A percentile compares a stretch with the other conserved stretches of the same genome.
These are phyloP conservation scores for Pterostichus madidus DNA, from an alignment of 2,888 invertebrate genomes.

Conservation along the genomic window DNA sequence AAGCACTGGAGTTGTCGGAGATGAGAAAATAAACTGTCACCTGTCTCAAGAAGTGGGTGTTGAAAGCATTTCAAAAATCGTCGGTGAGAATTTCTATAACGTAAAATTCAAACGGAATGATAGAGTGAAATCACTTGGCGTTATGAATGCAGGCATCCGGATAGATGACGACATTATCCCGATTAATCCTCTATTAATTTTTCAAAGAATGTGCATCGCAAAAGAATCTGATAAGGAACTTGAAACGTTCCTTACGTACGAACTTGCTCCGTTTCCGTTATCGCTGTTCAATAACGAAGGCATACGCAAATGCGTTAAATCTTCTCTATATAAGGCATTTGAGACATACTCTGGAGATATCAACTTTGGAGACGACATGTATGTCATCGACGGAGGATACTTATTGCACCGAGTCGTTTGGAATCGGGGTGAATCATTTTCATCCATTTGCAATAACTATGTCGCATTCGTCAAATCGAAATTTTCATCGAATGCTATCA, in stretches of 20 bases:
- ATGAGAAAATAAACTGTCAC: constrained; percentile 69
- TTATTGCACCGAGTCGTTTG: constrained; percentile 70
- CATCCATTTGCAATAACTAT: constrained; percentile 70
- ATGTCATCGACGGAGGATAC: constrained; percentile 70
- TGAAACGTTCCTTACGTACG: constrained; percentile 68
- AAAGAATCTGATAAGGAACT: constrained; percentile 70
- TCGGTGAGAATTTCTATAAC: constrained; percentile 65
- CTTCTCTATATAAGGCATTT: constrained; percentile 68
- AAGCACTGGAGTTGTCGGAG: constrained; percentile 69
- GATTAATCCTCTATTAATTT: constrained; percentile 69
- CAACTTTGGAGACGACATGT: constrained; percentile 67
- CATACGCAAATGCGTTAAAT: constrained; percentile 67
- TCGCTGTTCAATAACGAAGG: constrained; percentile 54
- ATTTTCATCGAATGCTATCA: constrained; percentile 68
- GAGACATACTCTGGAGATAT: constrained; percentile 60
- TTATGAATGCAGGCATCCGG: constrained; percentile 58
- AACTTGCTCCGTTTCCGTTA: constrained; percentile 64
- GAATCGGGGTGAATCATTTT: constrained; percentile 68
- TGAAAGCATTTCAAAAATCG: constrained; percentile 59
- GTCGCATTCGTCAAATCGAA: constrained; percentile 69
- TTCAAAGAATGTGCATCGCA: constrained; percentile 70
- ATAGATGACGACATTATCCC: constrained; percentile 56
- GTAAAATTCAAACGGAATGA: constrained; percentile 68
- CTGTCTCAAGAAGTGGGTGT: constrained; percentile 66
- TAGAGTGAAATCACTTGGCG: constrained; percentile 65